These are phyloP conservation scores for Rhagoletis pomonella DNA, from an alignment of 1,140 invertebrate genomes.

Conservation along the genomic window DNA sequence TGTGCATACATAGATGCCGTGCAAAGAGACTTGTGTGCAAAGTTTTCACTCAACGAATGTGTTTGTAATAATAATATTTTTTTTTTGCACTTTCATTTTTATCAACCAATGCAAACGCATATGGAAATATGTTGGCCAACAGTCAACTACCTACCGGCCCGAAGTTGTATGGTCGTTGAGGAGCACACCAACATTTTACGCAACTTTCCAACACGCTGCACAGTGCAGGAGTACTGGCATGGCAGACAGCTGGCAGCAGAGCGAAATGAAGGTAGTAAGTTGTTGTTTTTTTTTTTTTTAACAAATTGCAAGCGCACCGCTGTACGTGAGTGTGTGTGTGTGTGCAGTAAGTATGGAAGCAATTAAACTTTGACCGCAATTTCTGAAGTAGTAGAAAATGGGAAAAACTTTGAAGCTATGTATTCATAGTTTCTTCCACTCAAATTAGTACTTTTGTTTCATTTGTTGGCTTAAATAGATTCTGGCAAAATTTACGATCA, in stretches of 20 bases:
- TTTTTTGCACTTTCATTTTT: conserved; percentile 33
- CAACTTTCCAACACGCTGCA: neutral
- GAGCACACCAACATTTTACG: neutral
- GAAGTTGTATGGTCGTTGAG: neutral
- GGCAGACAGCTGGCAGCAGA: neutral
- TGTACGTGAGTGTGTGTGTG: neutral
- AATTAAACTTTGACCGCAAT: conserved; percentile 52
- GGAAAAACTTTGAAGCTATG: conserved; percentile 24
- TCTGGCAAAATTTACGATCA: conserved; percentile 26
- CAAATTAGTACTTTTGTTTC: conserved; percentile 52
- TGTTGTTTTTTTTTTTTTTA: too few relatives aligned
- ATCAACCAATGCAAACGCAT: neutral
- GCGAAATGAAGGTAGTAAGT: neutral
- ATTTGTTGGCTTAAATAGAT: conserved; percentile 52
- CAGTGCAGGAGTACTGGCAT: neutral
- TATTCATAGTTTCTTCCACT: conserved; percentile 51
- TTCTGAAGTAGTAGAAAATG: conserved; percentile 38
- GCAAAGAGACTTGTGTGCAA: conserved; percentile 26
- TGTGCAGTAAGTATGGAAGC: neutral
- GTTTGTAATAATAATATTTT: conserved; percentile 31
- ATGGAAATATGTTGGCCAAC: neutral
- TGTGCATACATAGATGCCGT: neutral
- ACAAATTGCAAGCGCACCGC: too few relatives aligned
- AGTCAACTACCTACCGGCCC: neutral
- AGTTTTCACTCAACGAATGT: conserved; percentile 36